Evolutionary conservation across 2,888 invertebrate genomes (phyloP).

Genomic region (Pomacea canaliculata): DNA sequence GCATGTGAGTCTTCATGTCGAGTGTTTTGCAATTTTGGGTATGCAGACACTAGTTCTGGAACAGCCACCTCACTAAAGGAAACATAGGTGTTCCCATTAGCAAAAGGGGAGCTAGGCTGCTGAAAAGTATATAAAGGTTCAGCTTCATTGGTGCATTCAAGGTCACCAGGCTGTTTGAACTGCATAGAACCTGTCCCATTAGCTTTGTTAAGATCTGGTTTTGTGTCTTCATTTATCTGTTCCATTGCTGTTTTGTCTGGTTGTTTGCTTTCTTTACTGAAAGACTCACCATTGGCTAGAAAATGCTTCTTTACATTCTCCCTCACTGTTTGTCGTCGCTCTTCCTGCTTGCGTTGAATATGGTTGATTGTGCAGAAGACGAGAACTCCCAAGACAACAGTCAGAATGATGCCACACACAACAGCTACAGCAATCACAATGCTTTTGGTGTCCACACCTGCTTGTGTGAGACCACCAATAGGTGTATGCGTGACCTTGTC

Average conservation of each 20-base stretch:
- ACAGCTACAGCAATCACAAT: conserved; percentile 53
- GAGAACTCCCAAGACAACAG: conserved; percentile 43
- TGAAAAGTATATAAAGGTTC: conserved; percentile 33
- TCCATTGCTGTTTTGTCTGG: conserved; percentile 24
- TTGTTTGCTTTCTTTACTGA: conserved; percentile 30
- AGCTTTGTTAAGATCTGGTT: conserved; percentile 32
- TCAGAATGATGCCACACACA: conserved; percentile 52
- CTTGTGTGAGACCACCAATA: not conserved
- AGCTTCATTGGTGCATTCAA: conserved; percentile 16
- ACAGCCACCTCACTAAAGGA: conserved; percentile 59
- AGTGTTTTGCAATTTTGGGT: conserved; percentile 36
- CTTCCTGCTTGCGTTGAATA: conserved; percentile 44
- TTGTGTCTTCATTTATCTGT: conserved; percentile 31
- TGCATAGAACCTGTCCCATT: conserved; percentile 35
- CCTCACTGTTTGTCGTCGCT: conserved; percentile 49
- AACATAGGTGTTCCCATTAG: conserved; percentile 58
- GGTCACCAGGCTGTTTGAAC: conserved; percentile 25
- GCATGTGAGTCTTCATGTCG: conserved; percentile 53
- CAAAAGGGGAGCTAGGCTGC: conserved; percentile 30
- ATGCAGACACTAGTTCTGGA: conserved; percentile 48
- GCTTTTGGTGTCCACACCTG: conserved; percentile 33
- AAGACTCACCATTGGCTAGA: conserved; percentile 49
- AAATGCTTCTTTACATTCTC: conserved; percentile 58
- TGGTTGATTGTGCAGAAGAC: conserved; percentile 42
- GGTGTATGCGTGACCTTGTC: conserved; percentile 28